Base-by-base conservation (phyloP, 2,797 vertebrate species). In the Acestrorhynchus altus region DNA sequence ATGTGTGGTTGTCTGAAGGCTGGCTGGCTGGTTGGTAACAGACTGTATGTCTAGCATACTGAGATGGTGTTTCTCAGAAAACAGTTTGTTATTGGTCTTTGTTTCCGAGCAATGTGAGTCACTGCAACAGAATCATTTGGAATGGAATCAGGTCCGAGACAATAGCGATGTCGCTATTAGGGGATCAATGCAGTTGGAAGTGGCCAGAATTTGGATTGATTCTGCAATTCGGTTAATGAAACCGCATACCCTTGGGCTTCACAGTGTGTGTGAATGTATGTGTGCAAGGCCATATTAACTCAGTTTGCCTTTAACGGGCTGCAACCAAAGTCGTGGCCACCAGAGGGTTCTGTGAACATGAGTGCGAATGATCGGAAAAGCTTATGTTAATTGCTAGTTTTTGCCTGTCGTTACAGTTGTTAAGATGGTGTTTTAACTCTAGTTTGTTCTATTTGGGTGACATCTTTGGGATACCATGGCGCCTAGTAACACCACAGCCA, bases 211-310 rank as follows among this genome's bases (percentile, higher is more conserved):
- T 49, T 68, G 60, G 66, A 80, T 80, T 65, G 72, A 80, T 75
- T 80, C 56, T 12, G 47, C 39, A 65, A 74, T 69, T 69, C 57
- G 3, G 72, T 44, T 74, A 79, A 79, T 79, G 65, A 79, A 74
- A 54, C 56, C 46, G 69, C 54, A 63, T 18, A 35, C 24, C 65
- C 65, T 46, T 15, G 18, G 65, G 69, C 64, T 49, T 18, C 22
- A 57, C 7, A 9, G 13, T 49, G 57, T 40, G 18, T 26, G 42
- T 47, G 47, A 56, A 49, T 61, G 57, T 31, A 26, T 39, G 61
- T 66, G 61, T 47, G 71, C 18, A 51, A 51, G 49, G 8, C 51
- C 20, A 22, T n/a, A 60, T 60, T 18, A 40, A 40, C 9, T n/a
- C 8, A 22, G n/a, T 40, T 35, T 9, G 60, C 18, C n/a, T 42